phyloP scores from a whole-genome alignment of 1,140 invertebrate genomes.

The Atta texana region DNA sequence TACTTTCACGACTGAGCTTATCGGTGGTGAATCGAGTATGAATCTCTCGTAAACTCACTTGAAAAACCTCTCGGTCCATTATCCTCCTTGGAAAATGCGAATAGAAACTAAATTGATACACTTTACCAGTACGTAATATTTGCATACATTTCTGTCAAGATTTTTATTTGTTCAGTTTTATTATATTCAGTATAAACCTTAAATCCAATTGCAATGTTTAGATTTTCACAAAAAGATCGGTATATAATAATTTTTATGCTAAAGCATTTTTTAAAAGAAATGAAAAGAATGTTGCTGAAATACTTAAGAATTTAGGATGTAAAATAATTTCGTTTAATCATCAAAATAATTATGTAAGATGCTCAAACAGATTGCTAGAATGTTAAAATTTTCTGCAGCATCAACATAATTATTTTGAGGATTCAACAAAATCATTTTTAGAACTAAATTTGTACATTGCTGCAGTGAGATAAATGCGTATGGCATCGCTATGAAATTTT shows the following conservation, averaged over 20 bases:
- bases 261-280: neutral
- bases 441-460: no score
- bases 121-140: constrained; percentile 13
- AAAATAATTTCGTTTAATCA: no score
- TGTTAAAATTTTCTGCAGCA: no score
- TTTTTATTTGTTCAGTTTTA: neutral
- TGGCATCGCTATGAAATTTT: no score
- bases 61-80: constrained; percentile 51
- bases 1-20: constrained; percentile 63
- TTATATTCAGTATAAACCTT: neutral
- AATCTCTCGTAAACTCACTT: constrained; percentile 61
- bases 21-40: constrained; percentile 63
- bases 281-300: no score
- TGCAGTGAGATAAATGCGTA: no score
- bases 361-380: no score
- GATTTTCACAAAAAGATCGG: neutral
- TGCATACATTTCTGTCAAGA: constrained; percentile 1
- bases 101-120: constrained; percentile 36
- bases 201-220: neutral
- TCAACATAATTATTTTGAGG: no score
- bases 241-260: neutral
- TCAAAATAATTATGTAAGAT: no score
- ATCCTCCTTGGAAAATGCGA: constrained; percentile 44
- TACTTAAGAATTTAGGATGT: no score
- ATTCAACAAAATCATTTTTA: no score